A percentile compares a stretch with the other conserved stretches of the same genome.
Conservation (phyloP, 2,113 vertebrate species). For the Eolophus roseicapilla region DNA sequence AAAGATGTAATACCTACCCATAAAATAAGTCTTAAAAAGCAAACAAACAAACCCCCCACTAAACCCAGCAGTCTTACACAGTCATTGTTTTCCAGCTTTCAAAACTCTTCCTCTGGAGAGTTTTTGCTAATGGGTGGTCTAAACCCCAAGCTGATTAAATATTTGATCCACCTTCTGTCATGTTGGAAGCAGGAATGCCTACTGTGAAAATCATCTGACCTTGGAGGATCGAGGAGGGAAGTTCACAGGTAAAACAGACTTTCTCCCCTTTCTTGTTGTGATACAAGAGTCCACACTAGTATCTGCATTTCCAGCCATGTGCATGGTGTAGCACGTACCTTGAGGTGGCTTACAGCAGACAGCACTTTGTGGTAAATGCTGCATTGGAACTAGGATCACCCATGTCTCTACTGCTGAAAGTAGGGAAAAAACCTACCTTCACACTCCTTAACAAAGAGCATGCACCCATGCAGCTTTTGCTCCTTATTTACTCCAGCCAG, state of each 20-base stretch:
- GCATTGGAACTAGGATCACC: background rate
- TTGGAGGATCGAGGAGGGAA: background rate
- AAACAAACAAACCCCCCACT: background rate
- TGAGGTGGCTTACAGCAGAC: background rate
- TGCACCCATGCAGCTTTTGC: background rate
- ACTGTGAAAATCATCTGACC: background rate
- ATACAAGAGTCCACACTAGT: fast-evolving
- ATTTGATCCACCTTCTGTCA: background rate
- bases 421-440: background rate
- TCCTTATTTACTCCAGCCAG: background rate
- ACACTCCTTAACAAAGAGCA: background rate
- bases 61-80: background rate
- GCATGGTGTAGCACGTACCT: background rate
- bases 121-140: background rate
- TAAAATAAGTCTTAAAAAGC: background rate
- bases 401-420: background rate
- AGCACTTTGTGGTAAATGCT: background rate
- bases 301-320: background rate
- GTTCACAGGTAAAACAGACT: background rate
- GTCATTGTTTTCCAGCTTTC: background rate
- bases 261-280: background rate
- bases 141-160: background rate
- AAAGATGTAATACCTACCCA: background rate
- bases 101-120: background rate
- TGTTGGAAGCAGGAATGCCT: background rate